Evolutionary conservation across 2,888 invertebrate species (phyloP).

Genomic region (Rhagium mordax): DNA sequence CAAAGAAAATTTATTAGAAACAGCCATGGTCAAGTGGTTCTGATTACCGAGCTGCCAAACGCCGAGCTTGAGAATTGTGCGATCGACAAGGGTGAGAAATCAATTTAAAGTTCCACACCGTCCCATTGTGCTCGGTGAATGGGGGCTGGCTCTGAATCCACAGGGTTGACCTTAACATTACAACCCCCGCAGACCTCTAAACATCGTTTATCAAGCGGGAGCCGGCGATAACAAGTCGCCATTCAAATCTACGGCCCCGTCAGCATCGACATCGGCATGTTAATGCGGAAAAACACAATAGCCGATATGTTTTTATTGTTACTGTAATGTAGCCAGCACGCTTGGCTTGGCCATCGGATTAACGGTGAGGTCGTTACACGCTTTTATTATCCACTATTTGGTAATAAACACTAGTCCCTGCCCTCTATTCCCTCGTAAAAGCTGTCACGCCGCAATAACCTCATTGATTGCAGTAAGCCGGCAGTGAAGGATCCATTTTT

Average conservation of each 20-base stretch:
- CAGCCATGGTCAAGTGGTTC: constrained; percentile 63
- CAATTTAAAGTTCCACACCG: constrained; percentile 64
- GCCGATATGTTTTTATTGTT: not conserved
- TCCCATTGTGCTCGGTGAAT: constrained; percentile 58
- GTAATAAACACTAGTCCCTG: too few relatives aligned
- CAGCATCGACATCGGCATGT: not conserved
- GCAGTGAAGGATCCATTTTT: too few relatives aligned
- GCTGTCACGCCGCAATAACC: too few relatives aligned
- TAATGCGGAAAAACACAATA: not conserved
- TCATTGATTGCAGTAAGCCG: too few relatives aligned
- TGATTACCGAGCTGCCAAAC: constrained; percentile 66
- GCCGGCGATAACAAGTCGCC: constrained; percentile 16
- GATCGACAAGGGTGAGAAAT: constrained; percentile 64
- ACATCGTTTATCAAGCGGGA: constrained; percentile 7
- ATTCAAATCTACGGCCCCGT: not conserved
- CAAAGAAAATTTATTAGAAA: constrained; percentile 51
- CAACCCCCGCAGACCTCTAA: constrained; percentile 21
- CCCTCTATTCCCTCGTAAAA: too few relatives aligned
- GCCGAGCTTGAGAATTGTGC: constrained; percentile 56
- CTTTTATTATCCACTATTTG: too few relatives aligned
- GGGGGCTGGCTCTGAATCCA: constrained; percentile 24
- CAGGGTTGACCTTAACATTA: constrained; percentile 37
- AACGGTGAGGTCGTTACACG: not conserved
- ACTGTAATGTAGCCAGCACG: not conserved
- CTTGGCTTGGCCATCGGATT: not conserved